These are phyloP conservation scores for Dolichopus griseipennis DNA, from an alignment of 2,888 invertebrate genomes.

Conservation along the genomic window DNA sequence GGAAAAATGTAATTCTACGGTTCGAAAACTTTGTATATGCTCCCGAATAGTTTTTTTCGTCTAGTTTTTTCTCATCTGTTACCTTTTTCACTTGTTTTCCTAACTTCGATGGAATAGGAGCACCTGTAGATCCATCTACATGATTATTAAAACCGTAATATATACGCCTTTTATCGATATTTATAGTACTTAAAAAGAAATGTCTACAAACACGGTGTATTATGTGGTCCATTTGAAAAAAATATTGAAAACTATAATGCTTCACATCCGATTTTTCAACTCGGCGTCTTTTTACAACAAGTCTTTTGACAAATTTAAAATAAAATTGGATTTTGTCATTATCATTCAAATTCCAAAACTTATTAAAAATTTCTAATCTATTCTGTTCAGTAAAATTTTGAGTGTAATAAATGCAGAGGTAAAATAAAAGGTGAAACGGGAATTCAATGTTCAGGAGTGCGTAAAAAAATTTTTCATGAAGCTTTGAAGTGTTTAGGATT, in stretches of 20 bases:
- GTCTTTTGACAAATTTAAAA: background rate
- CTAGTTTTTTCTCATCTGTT: background rate
- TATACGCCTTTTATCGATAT: background rate
- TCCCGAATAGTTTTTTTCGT: background rate
- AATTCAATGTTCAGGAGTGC: too few species aligned
- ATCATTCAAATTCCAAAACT: constrained; percentile 9
- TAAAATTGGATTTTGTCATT: background rate
- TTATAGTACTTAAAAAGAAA: constrained; percentile 6
- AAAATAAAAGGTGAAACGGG: too few species aligned
- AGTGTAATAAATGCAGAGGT: too few species aligned
- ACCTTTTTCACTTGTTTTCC: too few species aligned
- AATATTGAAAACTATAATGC: constrained; percentile 5
- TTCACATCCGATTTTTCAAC: background rate
- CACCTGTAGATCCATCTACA: background rate
- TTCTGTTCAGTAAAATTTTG: background rate
- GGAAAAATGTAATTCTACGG: constrained; percentile 9
- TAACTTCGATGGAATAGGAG: background rate
- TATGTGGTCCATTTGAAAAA: background rate
- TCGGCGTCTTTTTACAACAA: background rate
- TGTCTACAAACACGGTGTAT: background rate
- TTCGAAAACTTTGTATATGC: constrained; percentile 6
- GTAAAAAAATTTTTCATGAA: too few species aligned
- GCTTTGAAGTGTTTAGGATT: too few species aligned
- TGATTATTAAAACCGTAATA: constrained; percentile 3
- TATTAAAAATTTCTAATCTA: background rate